Evolutionary conservation across 2,113 vertebrate species (phyloP).

Genomic region (Entelurus aequoreus): DNA sequence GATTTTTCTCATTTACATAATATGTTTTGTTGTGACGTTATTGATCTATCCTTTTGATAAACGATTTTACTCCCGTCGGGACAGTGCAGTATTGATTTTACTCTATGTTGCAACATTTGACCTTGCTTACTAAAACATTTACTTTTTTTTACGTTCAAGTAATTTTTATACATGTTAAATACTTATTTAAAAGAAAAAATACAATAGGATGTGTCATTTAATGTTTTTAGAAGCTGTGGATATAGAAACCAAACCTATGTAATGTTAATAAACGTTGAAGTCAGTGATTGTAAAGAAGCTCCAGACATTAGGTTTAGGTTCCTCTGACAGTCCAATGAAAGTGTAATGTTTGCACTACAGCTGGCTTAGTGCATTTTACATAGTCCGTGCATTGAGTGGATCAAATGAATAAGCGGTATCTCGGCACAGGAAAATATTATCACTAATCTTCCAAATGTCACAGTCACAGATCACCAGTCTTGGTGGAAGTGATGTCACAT

Average conservation of each 20-base stretch:
- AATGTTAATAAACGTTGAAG: slow-evolving; percentile 9
- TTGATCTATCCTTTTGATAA: slow-evolving; percentile 43
- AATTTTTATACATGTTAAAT: not conserved
- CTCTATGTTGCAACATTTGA: slow-evolving; percentile 28
- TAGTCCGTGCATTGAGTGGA: slow-evolving; percentile 27
- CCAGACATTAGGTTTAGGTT: slow-evolving; percentile 60
- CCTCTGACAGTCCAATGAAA: slow-evolving; percentile 66
- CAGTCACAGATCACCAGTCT: slow-evolving; percentile 21
- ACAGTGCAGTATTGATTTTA: slow-evolving; percentile 38
- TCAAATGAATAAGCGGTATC: slow-evolving; percentile 33
- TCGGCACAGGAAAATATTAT: slow-evolving; percentile 6
- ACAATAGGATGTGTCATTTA: not conserved
- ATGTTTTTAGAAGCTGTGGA: not conserved
- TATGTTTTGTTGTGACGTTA: slow-evolving; percentile 17
- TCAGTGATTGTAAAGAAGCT: slow-evolving; percentile 54
- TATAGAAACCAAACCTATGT: not conserved
- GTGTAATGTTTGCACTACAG: slow-evolving; percentile 50
- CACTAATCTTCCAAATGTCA: slow-evolving; percentile 15
- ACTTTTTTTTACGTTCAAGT: slow-evolving; percentile 4
- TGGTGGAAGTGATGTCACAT: slow-evolving; percentile 11
- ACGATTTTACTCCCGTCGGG: slow-evolving; percentile 41
- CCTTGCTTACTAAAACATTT: slow-evolving; percentile 43
- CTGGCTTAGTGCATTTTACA: slow-evolving; percentile 48
- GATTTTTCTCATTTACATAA: not conserved
- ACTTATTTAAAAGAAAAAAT: not conserved